Evolutionary conservation across 2,888 invertebrate genomes (phyloP).

Genomic region (Rhamphomyia laevipes): DNA sequence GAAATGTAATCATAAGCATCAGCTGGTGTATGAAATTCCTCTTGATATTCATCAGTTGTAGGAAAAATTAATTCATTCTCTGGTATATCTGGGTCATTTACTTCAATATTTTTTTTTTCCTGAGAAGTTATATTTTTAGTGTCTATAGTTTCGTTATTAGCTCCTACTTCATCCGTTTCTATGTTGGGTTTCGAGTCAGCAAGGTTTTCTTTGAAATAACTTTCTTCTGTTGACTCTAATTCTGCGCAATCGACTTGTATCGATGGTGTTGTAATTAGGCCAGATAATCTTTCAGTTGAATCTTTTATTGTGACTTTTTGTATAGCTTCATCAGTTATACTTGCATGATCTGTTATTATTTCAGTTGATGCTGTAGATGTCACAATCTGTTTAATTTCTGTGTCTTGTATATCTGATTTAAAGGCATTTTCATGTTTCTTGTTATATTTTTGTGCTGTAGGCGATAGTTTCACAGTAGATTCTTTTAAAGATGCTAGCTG

Average conservation of each 20-base stretch:
- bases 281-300: conserved; percentile 10
- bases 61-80: conserved; percentile 31
- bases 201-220: too few relatives aligned
- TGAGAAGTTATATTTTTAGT: not conserved
- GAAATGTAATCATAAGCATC: conserved; percentile 29
- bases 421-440: not conserved
- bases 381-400: not conserved
- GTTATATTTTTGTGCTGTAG: conserved; percentile 14
- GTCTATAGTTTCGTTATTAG: conserved; percentile 2
- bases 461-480: conserved; percentile 14
- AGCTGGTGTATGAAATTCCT: conserved; percentile 27
- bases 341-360: not conserved
- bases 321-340: not conserved
- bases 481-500: not conserved
- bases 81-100: not conserved
- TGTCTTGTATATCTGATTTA: not conserved
- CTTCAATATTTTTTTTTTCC: not conserved
- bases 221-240: too few relatives aligned
- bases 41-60: conserved; percentile 36
- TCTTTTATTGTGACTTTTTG: conserved; percentile 5
- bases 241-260: not conserved
- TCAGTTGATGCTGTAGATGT: conserved; percentile 1
- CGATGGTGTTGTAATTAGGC: conserved; percentile 1
- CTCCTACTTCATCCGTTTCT: conserved; percentile 11
- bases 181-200: too few relatives aligned